Base-by-base conservation (phyloP, 2,888 invertebrate genomes). In the Erpobdella octoculata region DNA sequence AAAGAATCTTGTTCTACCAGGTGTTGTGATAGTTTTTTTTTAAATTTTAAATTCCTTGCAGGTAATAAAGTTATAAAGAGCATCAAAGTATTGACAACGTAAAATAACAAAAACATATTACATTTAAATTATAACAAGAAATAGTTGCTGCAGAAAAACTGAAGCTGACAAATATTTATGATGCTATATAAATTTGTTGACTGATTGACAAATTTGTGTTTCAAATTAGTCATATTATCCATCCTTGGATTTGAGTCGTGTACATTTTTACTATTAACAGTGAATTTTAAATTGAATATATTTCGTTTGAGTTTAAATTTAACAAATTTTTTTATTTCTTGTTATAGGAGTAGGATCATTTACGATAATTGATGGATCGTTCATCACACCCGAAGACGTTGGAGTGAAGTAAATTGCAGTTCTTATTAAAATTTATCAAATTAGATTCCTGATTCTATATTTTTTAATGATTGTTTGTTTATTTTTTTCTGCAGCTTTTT, bases 1-100 rank as follows among this genome's bases (percentile, higher is more conserved):
- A 36, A 98, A 99, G 83, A 92, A 93, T 35, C 87, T 99, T 37
- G 90, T 98, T 15, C 85, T 99, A 46, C 96, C 98, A 67, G 97
- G 97, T 81, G n/a, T 8, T n/a, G 8, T 58, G n/a, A 53, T n/a
- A 66, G 31, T 33, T 65, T 58, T 36, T 69, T 69, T 46, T 67
- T 61, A 68, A 9, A 61, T 64, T 8, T 15, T 64, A 33, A 64
- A 64, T 12, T 21, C 18, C 12, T 33, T 28, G n/a, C n/a, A n/a
- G n/a, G n/a, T n/a, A n/a, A n/a, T n/a, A n/a, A n/a, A n/a, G n/a
- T n/a, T n/a, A n/a, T n/a, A n/a, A n/a, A n/a, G n/a, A n/a, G n/a
- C n/a, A n/a, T n/a, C n/a, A n/a, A n/a, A n/a, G n/a, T n/a, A n/a
- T n/a, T n/a, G n/a, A n/a, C n/a, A n/a, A n/a, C n/a, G n/a, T n/a